phyloP scores from a whole-genome alignment of 2,797 vertebrate genomes.

The Pangasius krempfi region DNA sequence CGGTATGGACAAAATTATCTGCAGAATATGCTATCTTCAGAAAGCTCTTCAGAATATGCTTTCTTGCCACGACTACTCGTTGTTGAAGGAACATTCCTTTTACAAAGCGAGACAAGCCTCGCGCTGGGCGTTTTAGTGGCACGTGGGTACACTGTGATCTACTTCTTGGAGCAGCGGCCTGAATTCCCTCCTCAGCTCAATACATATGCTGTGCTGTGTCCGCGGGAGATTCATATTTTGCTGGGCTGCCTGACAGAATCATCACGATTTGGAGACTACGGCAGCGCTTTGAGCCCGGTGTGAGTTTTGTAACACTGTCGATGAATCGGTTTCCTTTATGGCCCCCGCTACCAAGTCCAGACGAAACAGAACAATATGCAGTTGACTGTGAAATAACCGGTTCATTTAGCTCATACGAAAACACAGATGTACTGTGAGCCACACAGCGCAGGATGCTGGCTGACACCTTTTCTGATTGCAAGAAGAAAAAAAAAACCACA shows the following conservation, averaged over 20 bases:
- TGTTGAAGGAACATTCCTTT: background rate
- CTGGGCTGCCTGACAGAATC: background rate
- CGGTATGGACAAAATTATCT: too few species aligned
- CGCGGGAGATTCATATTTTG: background rate
- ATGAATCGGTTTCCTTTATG: background rate
- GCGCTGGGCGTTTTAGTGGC: background rate
- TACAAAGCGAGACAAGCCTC: background rate
- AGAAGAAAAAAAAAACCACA: background rate
- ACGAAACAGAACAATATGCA: background rate
- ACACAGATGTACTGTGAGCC: background rate
- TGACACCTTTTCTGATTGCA: slow-evolving; percentile 35
- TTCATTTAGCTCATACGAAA: background rate
- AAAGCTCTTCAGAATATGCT: background rate
- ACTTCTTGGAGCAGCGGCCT: background rate
- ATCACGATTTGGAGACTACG: background rate
- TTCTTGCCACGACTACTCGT: background rate
- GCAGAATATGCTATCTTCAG: too few species aligned
- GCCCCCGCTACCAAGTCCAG: background rate
- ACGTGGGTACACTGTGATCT: background rate
- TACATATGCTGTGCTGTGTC: background rate
- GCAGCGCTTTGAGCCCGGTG: background rate
- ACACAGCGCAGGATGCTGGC: background rate
- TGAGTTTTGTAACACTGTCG: background rate
- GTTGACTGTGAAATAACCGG: background rate
- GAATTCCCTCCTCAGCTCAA: background rate